Base-by-base conservation (phyloP, 1,140 invertebrate species). In the Fopius arisanus region DNA sequence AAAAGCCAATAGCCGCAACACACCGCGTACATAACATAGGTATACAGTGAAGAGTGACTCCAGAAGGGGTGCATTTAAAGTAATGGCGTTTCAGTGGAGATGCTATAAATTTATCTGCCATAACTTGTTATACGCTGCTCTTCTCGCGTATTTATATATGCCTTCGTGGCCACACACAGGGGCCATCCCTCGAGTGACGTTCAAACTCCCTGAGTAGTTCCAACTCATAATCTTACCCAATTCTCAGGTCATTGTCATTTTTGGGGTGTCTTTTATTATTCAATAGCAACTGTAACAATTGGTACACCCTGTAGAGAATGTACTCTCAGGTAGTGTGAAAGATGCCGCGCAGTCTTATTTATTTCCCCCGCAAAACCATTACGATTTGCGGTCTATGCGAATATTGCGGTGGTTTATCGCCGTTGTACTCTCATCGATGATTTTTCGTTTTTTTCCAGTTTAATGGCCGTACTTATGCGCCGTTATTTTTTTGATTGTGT, bases 31-130 rank as follows among this genome's bases (percentile, higher is more conserved):
- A 70, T 69, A 48, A 70, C 67, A 59, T 37, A 21, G 37, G 63
- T 67, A 65, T 74, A 67, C 43, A 66, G 26, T 62, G 73, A 69
- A 67, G 77, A 62, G 59, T 69, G 67, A 62, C 68, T 59, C 72
- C 67, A 74, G 73, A 77, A 83, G 80, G 84, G 84, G 77, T 84
- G 85, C 85, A 83, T 88, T 88, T 87, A 87, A 87, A 87, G 85
- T 88, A 87, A 88, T 88, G 85, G 86, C 83, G 86, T 88, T 88
- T 87, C 85, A 85, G 82, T 84, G 85, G 84, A 88, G 86, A 88
- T 87, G 86, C 86, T 87, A 88, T 88, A 88, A 88, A 88, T 88
- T 88, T 88, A 88, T 88, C 86, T 86, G 86, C 85, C 86, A 88
- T 87, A 88, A 88, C 86, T 88, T 88, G 86, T 87, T 87, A 87